A percentile compares a stretch with the other conserved stretches of the same genome.
Conservation (phyloP, 2,113 vertebrate genomes). For the Semnornis frantzii region DNA sequence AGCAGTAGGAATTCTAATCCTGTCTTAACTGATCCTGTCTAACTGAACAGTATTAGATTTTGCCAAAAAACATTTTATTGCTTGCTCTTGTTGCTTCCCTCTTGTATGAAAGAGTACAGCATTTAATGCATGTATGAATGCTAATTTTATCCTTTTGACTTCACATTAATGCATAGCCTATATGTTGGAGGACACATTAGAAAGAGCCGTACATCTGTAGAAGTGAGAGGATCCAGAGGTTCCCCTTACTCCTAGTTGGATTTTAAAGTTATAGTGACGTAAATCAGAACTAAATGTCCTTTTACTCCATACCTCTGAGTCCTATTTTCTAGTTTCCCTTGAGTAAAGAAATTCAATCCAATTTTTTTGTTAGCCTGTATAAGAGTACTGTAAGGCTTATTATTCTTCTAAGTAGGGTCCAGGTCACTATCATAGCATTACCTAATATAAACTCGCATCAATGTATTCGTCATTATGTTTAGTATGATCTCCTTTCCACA, state of each 20-base stretch:
- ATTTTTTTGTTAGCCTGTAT: not conserved
- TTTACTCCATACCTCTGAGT: not conserved
- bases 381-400: not conserved
- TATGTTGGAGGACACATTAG: not conserved
- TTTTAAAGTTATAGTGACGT: not conserved
- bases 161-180: not conserved
- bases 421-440: not conserved
- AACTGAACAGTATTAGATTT: not conserved
- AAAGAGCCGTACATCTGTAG: not conserved
- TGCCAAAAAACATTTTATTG: not conserved
- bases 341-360: not conserved
- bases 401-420: not conserved
- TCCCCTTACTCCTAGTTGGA: accelerated
- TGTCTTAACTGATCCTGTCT: not conserved
- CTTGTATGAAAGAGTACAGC: not conserved
- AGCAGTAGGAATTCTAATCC: not conserved
- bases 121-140: accelerated
- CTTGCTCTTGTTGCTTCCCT: not conserved
- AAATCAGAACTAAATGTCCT: not conserved
- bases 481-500: not conserved
- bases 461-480: not conserved
- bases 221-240: not conserved
- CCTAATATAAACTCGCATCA: not conserved
- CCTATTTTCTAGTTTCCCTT: not conserved
- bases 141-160: not conserved